Percentiles rank a stretch among this genome's conserved stretches.
Evolutionary conservation across 2,888 invertebrate genomes (phyloP).

Genomic region (Helleia helle): DNA sequence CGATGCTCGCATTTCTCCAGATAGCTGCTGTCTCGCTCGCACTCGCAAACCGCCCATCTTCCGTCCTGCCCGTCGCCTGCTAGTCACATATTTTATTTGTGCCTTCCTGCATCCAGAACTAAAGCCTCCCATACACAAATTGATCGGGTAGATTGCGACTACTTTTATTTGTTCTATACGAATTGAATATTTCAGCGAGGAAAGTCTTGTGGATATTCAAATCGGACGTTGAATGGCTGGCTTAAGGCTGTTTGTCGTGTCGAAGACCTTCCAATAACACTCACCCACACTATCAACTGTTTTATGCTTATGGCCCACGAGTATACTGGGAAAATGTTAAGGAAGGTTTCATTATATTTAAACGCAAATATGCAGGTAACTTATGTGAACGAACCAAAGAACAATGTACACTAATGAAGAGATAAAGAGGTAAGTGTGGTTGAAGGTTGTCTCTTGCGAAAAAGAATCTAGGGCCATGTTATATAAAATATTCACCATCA

Average conservation of each 20-base stretch:
- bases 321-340: conserved; percentile 20
- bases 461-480: too few species aligned
- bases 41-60: conserved; percentile 22
- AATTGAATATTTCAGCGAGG: conserved; percentile 2
- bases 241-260: conserved; percentile 44
- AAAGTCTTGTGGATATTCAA: conserved; percentile 13
- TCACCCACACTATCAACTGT: conserved; percentile 62
- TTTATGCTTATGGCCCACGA: conserved; percentile 48
- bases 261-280: conserved; percentile 63
- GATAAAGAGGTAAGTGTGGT: too few species aligned
- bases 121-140: conserved; percentile 50
- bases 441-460: too few species aligned
- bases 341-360: background rate
- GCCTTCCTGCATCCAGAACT: conserved; percentile 68
- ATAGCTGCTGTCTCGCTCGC: conserved; percentile 48
- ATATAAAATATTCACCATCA: too few species aligned
- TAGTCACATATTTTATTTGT: conserved; percentile 74
- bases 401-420: too few species aligned
- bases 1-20: conserved; percentile 72
- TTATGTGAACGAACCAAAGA: background rate
- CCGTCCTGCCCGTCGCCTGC: conserved; percentile 61
- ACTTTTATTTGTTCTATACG: conserved; percentile 12
- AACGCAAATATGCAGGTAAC: background rate
- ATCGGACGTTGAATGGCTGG: conserved; percentile 39
- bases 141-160: conserved; percentile 24